phyloP scores from a whole-genome alignment of 2,797 vertebrate species.

The Eospalax fontanierii region DNA sequence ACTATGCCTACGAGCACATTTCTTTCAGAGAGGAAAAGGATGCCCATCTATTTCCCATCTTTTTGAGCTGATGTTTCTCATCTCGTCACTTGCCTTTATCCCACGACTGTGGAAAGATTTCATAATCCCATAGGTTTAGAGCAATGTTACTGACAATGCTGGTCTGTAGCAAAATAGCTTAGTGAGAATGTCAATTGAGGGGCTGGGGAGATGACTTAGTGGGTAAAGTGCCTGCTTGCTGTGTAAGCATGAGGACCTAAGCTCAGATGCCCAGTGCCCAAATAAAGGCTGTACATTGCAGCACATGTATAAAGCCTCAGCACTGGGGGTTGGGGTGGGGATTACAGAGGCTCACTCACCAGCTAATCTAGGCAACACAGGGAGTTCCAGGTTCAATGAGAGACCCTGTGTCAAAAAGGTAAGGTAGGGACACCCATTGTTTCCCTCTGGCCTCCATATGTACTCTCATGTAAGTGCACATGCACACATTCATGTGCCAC shows the following conservation, averaged over 20 bases:
- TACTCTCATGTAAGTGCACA: neutral
- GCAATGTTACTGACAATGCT: neutral
- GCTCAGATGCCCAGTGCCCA: neutral
- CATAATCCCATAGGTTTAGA: neutral
- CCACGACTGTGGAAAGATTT: neutral
- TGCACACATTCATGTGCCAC: too few relatives aligned
- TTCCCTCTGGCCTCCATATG: neutral
- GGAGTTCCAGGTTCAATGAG: neutral
- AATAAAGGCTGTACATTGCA: neutral
- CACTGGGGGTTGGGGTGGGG: too few relatives aligned
- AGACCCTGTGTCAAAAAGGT: neutral
- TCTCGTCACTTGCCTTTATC: neutral
- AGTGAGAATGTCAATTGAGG: neutral
- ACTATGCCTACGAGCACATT: neutral
- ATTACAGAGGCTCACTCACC: neutral
- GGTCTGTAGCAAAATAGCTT: neutral
- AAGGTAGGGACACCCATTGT: too few relatives aligned
- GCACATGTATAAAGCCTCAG: neutral
- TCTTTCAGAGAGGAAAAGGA: conserved; percentile 9
- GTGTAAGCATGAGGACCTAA: neutral
- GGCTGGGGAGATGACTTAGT: neutral
- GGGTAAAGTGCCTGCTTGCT: too few relatives aligned
- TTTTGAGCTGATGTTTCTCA: conserved; percentile 41
- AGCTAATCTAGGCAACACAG: neutral
- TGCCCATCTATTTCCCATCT: neutral